Conservation (phyloP, 2,797 vertebrate species). For the Steatocranus sp. region DNA sequence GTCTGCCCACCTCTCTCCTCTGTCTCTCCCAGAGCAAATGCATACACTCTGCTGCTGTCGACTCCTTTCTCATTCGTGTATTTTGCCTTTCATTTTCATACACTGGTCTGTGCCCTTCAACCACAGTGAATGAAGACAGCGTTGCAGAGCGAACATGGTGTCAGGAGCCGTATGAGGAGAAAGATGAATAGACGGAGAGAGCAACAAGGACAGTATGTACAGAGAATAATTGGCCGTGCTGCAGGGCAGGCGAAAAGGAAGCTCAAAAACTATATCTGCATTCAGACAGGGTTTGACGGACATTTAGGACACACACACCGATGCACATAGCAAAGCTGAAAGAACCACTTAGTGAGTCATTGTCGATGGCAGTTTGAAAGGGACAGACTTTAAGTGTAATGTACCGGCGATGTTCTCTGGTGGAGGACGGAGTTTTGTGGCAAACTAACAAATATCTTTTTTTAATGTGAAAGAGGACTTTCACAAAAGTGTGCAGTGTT, state of each 20-base stretch:
- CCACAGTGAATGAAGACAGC: conserved; percentile 28
- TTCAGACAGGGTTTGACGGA: neutral
- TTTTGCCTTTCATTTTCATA: conserved; percentile 18
- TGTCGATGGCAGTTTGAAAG: neutral
- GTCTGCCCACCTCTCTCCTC: neutral
- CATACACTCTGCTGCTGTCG: neutral
- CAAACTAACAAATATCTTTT: neutral
- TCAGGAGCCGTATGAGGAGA: neutral
- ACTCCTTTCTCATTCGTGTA: neutral
- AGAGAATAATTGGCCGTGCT: neutral
- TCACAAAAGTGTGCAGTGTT: neutral
- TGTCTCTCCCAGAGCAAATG: neutral
- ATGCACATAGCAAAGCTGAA: neutral
- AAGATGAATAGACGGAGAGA: neutral
- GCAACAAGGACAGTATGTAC: neutral
- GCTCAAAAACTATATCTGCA: neutral
- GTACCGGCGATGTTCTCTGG: neutral
- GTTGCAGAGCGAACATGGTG: neutral
- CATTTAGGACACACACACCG: neutral
- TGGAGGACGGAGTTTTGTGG: neutral
- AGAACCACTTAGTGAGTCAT: neutral
- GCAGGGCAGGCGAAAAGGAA: neutral
- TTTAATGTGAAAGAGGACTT: neutral
- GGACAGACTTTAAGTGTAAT: neutral
- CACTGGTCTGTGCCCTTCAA: neutral